These are phyloP conservation scores for Synanceia verrucosa DNA, from an alignment of 2,797 vertebrate genomes.

Conservation along the genomic window DNA sequence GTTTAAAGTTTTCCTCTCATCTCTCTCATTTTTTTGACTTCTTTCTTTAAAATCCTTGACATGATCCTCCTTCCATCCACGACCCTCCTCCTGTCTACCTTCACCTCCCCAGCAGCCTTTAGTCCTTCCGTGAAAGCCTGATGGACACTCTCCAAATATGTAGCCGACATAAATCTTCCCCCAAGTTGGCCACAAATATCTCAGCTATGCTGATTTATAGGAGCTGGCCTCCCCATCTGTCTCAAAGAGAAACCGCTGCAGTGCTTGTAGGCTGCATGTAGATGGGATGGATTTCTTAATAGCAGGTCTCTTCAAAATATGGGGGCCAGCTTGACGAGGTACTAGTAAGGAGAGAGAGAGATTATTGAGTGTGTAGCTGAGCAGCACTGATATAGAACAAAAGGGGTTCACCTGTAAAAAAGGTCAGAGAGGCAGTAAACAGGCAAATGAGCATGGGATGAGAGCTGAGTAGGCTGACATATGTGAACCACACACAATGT, in stretches of 20 bases:
- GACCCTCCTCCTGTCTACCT: neutral
- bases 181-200: slow-evolving; percentile 84
- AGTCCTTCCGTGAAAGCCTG: slow-evolving; percentile 41
- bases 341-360: slow-evolving; percentile 21
- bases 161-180: slow-evolving; percentile 78
- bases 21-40: slow-evolving; percentile 1
- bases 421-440: slow-evolving; percentile 63
- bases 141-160: slow-evolving; percentile 63
- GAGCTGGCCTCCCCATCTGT: slow-evolving; percentile 56
- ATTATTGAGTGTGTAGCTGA: slow-evolving; percentile 24
- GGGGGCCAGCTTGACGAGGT: slow-evolving; percentile 34
- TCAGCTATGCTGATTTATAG: slow-evolving; percentile 85
- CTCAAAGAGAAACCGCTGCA: slow-evolving; percentile 27
- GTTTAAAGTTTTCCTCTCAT: slow-evolving; percentile 1
- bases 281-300: slow-evolving; percentile 62
- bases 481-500: neutral
- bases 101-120: slow-evolving; percentile 21
- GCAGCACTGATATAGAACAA: slow-evolving; percentile 25
- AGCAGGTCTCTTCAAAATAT: slow-evolving; percentile 42
- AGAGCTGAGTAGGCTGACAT: slow-evolving; percentile 1
- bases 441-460: slow-evolving; percentile 17
- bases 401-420: slow-evolving; percentile 58
- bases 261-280: slow-evolving; percentile 42
- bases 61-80: neutral
- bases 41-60: neutral